Conservation (phyloP, 2,888 invertebrate species). For the Melanargia galathea region DNA sequence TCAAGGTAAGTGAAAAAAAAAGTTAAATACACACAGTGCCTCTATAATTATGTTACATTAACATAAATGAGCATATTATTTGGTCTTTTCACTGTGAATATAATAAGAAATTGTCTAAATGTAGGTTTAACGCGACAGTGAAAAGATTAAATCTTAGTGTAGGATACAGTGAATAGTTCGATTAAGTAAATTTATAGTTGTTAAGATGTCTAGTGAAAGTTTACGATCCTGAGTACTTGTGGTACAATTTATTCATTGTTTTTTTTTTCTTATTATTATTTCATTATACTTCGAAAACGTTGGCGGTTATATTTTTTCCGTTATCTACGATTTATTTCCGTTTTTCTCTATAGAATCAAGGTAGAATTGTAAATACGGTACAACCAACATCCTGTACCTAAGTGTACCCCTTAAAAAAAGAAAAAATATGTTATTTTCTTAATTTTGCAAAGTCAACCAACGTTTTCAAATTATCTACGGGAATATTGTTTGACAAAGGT, state of each 20-base stretch:
- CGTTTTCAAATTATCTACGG: slow-evolving; percentile 15
- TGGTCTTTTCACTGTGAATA: slow-evolving; percentile 68
- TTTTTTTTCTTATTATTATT: too few species aligned
- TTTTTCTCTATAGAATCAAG: not conserved
- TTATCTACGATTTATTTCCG: not conserved
- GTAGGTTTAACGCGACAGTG: slow-evolving; percentile 50
- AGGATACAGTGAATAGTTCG: slow-evolving; percentile 70
- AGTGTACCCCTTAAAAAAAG: not conserved
- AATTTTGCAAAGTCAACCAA: slow-evolving; percentile 3
- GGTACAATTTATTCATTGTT: slow-evolving; percentile 55
- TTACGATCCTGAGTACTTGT: slow-evolving; percentile 59
- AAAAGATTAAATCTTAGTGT: slow-evolving; percentile 74
- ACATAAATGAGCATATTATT: slow-evolving; percentile 80
- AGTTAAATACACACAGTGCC: slow-evolving; percentile 82
- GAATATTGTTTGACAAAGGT: slow-evolving; percentile 35
- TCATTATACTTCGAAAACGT: slow-evolving; percentile 37
- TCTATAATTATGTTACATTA: slow-evolving; percentile 83
- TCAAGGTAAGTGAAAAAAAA: slow-evolving; percentile 47
- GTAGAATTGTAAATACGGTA: not conserved
- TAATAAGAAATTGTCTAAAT: slow-evolving; percentile 22
- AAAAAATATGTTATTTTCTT: not conserved
- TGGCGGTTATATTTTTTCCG: slow-evolving; percentile 14
- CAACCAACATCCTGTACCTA: not conserved
- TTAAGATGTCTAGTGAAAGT: slow-evolving; percentile 53
- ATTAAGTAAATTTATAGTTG: slow-evolving; percentile 64